Percentiles rank a stretch among this genome's conserved stretches.
Evolutionary conservation across 1,140 invertebrate species (phyloP).

Genomic region (Meloidogyne exigua): DNA sequence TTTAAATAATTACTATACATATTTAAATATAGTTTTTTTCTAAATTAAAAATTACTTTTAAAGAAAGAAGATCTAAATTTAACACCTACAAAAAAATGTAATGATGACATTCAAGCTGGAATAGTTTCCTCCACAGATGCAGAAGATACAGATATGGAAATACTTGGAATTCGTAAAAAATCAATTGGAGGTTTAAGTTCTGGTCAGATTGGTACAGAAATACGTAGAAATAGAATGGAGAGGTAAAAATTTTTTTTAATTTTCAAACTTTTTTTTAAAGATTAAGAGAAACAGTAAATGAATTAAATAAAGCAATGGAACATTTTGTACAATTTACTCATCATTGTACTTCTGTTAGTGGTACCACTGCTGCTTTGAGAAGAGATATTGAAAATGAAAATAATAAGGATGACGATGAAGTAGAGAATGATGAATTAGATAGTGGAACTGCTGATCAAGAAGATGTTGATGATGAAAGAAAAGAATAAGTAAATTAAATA

Average conservation of each 20-base stretch:
- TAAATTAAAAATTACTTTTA: neutral
- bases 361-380: neutral
- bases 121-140: slow-evolving; percentile 41
- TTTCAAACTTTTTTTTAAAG: slow-evolving; percentile 1
- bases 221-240: slow-evolving; percentile 49
- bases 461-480: neutral
- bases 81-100: slow-evolving; percentile 7
- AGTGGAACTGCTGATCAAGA: slow-evolving; percentile 4
- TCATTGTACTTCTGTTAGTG: slow-evolving; percentile 5
- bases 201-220: slow-evolving; percentile 35
- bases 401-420: neutral
- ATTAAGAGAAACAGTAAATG: slow-evolving; percentile 38
- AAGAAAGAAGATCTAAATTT: slow-evolving; percentile 13
- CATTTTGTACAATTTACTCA: slow-evolving; percentile 41
- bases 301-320: slow-evolving; percentile 43
- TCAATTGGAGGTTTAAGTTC: slow-evolving; percentile 9
- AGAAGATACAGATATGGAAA: slow-evolving; percentile 34
- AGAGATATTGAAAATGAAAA: slow-evolving; percentile 3
- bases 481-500: neutral
- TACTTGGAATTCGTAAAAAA: slow-evolving; percentile 28
- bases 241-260: slow-evolving; percentile 3
- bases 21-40: too few species aligned
- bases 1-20: slow-evolving; percentile 16
- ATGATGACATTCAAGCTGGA: neutral
- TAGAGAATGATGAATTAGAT: slow-evolving; percentile 3